phyloP scores from a whole-genome alignment of 2,797 vertebrate species.

The Mallotus villosus region DNA sequence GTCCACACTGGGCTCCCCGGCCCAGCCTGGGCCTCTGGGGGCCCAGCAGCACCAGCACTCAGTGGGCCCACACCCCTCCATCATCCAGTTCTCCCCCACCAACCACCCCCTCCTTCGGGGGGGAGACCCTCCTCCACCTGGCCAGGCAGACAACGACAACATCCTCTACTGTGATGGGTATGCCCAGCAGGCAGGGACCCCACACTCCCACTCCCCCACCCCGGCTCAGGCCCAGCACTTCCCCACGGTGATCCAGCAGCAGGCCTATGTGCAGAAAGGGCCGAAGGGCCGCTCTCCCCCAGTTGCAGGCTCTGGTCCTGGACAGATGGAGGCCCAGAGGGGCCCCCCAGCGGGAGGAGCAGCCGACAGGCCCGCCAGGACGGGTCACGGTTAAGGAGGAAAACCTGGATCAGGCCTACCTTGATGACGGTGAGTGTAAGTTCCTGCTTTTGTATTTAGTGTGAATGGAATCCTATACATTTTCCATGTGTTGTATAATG shows the following conservation, averaged over 20 bases:
- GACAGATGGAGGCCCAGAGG: slow-evolving; percentile 65
- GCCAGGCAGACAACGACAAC: slow-evolving; percentile 74
- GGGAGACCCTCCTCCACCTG: slow-evolving; percentile 67
- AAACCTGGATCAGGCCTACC: slow-evolving; percentile 97
- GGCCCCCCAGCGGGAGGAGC: slow-evolving; percentile 73
- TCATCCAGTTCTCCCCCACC: slow-evolving; percentile 88
- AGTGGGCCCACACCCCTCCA: slow-evolving; percentile 80
- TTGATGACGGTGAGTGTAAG: slow-evolving; percentile 94
- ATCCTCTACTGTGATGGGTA: slow-evolving; percentile 92
- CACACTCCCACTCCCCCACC: slow-evolving; percentile 65
- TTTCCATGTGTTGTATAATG: neutral
- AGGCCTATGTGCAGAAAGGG: slow-evolving; percentile 70
- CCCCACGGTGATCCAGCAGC: slow-evolving; percentile 93
- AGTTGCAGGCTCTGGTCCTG: slow-evolving; percentile 19
- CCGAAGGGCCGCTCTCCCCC: slow-evolving; percentile 57
- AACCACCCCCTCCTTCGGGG: slow-evolving; percentile 86
- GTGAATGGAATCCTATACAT: slow-evolving; percentile 21
- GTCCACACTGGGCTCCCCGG: slow-evolving; percentile 88
- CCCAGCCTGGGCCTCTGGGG: slow-evolving; percentile 70
- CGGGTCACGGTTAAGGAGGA: slow-evolving; percentile 96
- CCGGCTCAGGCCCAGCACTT: slow-evolving; percentile 74
- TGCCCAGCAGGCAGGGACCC: slow-evolving; percentile 52
- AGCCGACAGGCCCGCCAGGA: slow-evolving; percentile 73
- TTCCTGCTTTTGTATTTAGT: slow-evolving; percentile 54
- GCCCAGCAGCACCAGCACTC: slow-evolving; percentile 74